Evolutionary conservation across 2,888 invertebrate genomes (phyloP).

Genomic region (Lochmaea capreae): DNA sequence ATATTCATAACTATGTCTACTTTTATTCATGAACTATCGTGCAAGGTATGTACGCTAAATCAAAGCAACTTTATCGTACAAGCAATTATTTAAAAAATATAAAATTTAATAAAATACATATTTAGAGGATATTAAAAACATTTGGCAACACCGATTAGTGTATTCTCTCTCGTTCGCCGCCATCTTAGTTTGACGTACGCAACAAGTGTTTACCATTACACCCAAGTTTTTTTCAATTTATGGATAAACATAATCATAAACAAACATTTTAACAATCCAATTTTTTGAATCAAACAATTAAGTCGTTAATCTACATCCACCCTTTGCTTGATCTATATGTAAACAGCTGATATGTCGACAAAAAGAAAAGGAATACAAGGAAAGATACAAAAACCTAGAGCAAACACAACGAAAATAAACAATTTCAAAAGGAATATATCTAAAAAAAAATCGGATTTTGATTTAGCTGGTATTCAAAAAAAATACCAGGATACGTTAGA

Average conservation of each 20-base stretch:
- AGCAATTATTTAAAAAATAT: neutral
- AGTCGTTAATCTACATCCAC: neutral
- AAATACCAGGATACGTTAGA: neutral
- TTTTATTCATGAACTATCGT: no score
- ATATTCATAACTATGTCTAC: no score
- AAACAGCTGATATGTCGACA: conserved; percentile 5
- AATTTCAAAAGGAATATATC: neutral
- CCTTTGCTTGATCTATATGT: neutral
- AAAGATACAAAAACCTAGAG: neutral
- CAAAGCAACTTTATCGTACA: no score
- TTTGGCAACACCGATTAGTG: neutral
- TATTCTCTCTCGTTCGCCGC: conserved; percentile 11
- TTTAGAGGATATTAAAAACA: neutral
- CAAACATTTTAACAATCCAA: neutral
- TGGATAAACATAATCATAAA: neutral
- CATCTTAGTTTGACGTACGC: conserved; percentile 32
- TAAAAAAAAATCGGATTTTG: neutral
- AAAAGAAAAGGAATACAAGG: conserved; percentile 4
- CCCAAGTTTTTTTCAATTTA: neutral
- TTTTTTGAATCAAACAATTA: neutral
- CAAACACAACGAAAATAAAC: conserved; percentile 7
- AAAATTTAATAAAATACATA: neutral
- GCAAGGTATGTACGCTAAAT: no score
- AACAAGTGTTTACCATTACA: conserved; percentile 31
- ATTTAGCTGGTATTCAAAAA: neutral